Percentiles rank a stretch among this genome's conserved stretches.
Evolutionary conservation across 2,797 vertebrate genomes (phyloP).

Genomic region (Helostoma temminkii): DNA sequence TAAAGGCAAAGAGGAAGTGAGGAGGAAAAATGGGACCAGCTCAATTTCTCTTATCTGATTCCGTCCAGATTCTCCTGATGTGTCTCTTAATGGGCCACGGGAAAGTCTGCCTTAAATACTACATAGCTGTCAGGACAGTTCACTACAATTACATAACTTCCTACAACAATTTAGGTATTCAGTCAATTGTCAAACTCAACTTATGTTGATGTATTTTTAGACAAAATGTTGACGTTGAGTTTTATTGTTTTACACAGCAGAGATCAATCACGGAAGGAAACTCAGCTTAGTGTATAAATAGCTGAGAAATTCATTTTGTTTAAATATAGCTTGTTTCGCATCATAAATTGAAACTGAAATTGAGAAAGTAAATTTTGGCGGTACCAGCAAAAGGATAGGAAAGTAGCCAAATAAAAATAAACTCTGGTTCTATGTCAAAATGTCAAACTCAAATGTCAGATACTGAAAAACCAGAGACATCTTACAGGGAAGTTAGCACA

Average conservation of each 20-base stretch:
- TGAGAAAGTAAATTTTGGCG: not conserved
- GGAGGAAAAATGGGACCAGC: not conserved
- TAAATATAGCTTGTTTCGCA: not conserved
- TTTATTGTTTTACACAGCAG: not conserved
- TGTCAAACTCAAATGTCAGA: slow-evolving; percentile 5
- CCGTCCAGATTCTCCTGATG: not conserved
- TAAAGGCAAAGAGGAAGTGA: not conserved
- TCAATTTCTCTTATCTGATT: slow-evolving; percentile 24
- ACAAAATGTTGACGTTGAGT: not conserved
- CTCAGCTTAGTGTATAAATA: not conserved
- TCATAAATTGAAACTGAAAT: not conserved
- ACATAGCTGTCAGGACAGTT: not conserved
- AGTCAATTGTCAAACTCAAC: not conserved
- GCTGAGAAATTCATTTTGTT: slow-evolving; percentile 2
- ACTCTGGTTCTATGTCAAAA: slow-evolving; percentile 14
- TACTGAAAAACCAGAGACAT: too few relatives aligned
- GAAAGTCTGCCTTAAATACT: not conserved
- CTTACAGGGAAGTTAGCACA: slow-evolving; percentile 11
- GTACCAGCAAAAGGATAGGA: not conserved
- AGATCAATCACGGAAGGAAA: too few relatives aligned
- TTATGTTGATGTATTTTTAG: not conserved
- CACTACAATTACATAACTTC: not conserved
- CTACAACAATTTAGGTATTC: slow-evolving; percentile 1
- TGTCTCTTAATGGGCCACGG: slow-evolving; percentile 9
- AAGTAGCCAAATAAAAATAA: not conserved